These are phyloP conservation scores for Corythucha ciliata DNA, from an alignment of 2,888 invertebrate genomes.

Conservation along the genomic window DNA sequence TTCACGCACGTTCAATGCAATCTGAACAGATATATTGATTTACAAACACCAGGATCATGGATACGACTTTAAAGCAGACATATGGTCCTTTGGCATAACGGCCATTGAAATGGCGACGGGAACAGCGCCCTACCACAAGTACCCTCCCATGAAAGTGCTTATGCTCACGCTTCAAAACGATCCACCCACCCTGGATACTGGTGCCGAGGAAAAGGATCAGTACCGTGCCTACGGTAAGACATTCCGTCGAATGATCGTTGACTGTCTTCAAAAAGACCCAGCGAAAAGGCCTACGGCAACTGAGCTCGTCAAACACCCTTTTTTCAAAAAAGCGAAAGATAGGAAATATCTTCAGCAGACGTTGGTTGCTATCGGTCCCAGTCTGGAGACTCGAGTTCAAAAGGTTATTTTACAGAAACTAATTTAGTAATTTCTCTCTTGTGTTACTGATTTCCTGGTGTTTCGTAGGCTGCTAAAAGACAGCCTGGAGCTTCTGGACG, in stretches of 20 bases:
- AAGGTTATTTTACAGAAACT: slow-evolving; percentile 51
- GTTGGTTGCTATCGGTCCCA: slow-evolving; percentile 74
- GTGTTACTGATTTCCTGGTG: slow-evolving; percentile 7
- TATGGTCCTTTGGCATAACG: slow-evolving; percentile 91
- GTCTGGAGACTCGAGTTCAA: slow-evolving; percentile 80
- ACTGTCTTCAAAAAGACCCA: slow-evolving; percentile 94
- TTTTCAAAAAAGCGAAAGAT: slow-evolving; percentile 96
- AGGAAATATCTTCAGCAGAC: slow-evolving; percentile 79
- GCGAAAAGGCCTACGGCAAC: slow-evolving; percentile 88
- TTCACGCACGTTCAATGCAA: not conserved
- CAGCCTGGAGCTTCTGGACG: slow-evolving; percentile 70
- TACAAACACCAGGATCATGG: slow-evolving; percentile 65
- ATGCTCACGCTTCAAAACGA: slow-evolving; percentile 98
- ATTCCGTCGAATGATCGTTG: slow-evolving; percentile 91
- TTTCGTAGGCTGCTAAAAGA: slow-evolving; percentile 54
- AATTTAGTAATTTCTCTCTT: not conserved
- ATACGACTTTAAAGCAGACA: slow-evolving; percentile 95
- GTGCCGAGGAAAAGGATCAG: slow-evolving; percentile 92
- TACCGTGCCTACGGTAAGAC: slow-evolving; percentile 97
- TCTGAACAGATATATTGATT: slow-evolving; percentile 10
- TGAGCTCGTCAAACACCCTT: slow-evolving; percentile 91
- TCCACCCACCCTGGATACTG: slow-evolving; percentile 90
- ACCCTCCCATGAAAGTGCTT: slow-evolving; percentile 97
- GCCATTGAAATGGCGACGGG: slow-evolving; percentile 98
- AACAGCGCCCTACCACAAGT: slow-evolving; percentile 97